Evolutionary conservation across 2,113 vertebrate genomes (phyloP).

Genomic region (Morone saxatilis): DNA sequence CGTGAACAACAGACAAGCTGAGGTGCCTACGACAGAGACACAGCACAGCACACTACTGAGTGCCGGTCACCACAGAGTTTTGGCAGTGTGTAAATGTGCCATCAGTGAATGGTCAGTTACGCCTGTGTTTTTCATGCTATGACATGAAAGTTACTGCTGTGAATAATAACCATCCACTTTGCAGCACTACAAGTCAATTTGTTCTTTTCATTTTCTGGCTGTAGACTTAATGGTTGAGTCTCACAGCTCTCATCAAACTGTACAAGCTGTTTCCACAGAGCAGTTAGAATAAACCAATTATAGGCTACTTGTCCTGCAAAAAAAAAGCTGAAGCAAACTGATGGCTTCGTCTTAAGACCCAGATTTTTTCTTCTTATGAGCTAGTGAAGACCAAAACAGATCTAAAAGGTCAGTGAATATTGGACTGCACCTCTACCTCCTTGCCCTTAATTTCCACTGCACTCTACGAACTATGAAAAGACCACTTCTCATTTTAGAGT

Average conservation of each 20-base stretch:
- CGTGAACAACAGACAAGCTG: too few relatives aligned
- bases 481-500: conserved; percentile 26
- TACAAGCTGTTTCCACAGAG: not conserved
- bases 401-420: conserved; percentile 60
- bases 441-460: conserved; percentile 43
- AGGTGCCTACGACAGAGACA: too few relatives aligned
- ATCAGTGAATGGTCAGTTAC: not conserved
- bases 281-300: not conserved
- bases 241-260: not conserved
- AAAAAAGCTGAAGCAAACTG: conserved; percentile 10
- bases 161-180: not conserved
- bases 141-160: too few relatives aligned
- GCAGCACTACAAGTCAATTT: not conserved
- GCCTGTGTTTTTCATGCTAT: not conserved
- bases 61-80: too few relatives aligned
- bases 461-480: conserved; percentile 26
- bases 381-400: conserved; percentile 29
- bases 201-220: not conserved
- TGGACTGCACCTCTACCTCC: conserved; percentile 21
- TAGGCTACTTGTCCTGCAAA: not conserved
- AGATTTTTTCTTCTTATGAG: conserved; percentile 10
- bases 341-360: not conserved
- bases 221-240: not conserved
- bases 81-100: too few relatives aligned
- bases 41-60: too few relatives aligned